A percentile compares a stretch with the other conserved stretches of the same genome.
These are phyloP conservation scores for Tokudaia muenninki DNA, from an alignment of 2,797 vertebrate species.

Conservation along the genomic window DNA sequence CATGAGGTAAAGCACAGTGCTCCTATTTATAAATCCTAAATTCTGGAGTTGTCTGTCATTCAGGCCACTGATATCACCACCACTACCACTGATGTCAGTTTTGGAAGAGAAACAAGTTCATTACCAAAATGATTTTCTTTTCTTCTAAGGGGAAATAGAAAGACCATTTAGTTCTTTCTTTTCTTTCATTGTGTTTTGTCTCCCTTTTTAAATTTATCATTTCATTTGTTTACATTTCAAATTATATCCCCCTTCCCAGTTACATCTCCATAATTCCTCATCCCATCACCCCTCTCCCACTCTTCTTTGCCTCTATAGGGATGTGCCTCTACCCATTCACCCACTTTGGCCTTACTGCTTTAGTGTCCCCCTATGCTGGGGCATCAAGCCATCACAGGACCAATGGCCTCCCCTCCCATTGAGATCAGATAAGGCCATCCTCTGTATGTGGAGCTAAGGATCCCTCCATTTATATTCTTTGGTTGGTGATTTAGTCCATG, in stretches of 20 bases:
- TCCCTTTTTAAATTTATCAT: background rate
- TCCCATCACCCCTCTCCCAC: background rate
- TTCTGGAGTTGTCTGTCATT: background rate
- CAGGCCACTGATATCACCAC: background rate
- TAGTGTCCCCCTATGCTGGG: background rate
- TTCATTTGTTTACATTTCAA: background rate
- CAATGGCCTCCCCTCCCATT: background rate
- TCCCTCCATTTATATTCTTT: background rate
- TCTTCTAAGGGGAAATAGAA: constrained; percentile 16
- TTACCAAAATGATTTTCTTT: background rate
- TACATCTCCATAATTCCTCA: background rate
- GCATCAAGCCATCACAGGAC: background rate
- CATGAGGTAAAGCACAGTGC: background rate
- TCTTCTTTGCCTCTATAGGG: background rate
- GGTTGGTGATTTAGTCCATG: background rate
- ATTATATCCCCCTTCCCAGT: background rate
- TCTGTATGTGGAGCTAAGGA: background rate
- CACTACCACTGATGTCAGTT: background rate
- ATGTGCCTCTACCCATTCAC: background rate
- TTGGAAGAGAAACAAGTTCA: background rate
- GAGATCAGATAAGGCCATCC: background rate
- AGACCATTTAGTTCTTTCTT: background rate
- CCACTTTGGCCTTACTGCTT: background rate
- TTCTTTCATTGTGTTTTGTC: background rate
- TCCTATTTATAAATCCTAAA: constrained; percentile 10